A percentile compares a stretch with the other conserved stretches of the same genome.
Evolutionary conservation across 2,113 vertebrate species (phyloP).

Genomic region (Laticauda laticaudata): DNA sequence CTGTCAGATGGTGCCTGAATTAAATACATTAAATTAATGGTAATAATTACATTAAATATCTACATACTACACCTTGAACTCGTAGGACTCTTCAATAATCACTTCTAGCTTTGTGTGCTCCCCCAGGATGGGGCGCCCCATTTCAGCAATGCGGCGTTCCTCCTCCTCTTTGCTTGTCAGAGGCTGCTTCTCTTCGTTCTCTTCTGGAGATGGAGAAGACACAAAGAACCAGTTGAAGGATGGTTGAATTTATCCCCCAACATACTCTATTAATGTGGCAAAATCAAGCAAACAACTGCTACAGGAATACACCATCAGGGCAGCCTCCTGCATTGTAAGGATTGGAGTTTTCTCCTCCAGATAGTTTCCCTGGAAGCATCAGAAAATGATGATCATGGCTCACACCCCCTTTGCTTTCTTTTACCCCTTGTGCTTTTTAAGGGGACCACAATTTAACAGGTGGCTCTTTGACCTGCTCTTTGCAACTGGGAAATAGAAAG

Average conservation of each 20-base stretch:
- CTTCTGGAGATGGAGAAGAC: constrained; percentile 71
- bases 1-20: background rate
- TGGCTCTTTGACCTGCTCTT: background rate
- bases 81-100: constrained; percentile 94
- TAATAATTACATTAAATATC: background rate
- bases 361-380: background rate
- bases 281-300: constrained; percentile 29
- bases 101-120: constrained; percentile 88
- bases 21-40: background rate
- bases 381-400: background rate
- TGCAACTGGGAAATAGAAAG: background rate
- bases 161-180: constrained; percentile 87
- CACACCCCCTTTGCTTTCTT: background rate
- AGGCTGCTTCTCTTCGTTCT: constrained; percentile 74
- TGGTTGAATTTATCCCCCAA: constrained; percentile 39
- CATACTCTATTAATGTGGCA: background rate
- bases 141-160: constrained; percentile 85
- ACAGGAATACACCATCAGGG: constrained; percentile 6
- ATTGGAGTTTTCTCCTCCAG: background rate
- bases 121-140: constrained; percentile 87
- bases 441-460: background rate
- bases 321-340: background rate
- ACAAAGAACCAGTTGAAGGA: constrained; percentile 25
- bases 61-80: constrained; percentile 90
- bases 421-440: background rate